Evolutionary conservation across 2,797 vertebrate species (phyloP).

Genomic region (Pampus argenteus): DNA sequence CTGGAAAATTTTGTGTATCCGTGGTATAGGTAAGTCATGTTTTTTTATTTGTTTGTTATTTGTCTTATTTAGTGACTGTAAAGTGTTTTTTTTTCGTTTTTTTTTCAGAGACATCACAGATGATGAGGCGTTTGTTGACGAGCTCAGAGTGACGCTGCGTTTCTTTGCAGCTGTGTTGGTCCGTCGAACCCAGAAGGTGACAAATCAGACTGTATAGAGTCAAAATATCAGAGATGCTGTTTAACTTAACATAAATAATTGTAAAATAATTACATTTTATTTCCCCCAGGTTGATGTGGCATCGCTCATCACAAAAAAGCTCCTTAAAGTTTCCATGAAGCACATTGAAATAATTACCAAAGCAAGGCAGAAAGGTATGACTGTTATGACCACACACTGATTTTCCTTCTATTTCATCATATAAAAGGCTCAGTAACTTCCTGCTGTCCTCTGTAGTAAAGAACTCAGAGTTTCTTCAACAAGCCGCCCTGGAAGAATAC

Average conservation of each 20-base stretch:
- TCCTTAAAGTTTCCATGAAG: slow-evolving; percentile 97
- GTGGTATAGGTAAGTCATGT: slow-evolving; percentile 93
- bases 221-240: not conserved
- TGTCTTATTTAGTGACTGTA: not conserved
- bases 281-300: slow-evolving; percentile 92
- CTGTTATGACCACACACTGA: not conserved
- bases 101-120: slow-evolving; percentile 92
- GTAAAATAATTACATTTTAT: not conserved
- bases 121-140: slow-evolving; percentile 96
- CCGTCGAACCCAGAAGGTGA: slow-evolving; percentile 94
- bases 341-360: slow-evolving; percentile 98
- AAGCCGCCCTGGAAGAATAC: slow-evolving; percentile 95
- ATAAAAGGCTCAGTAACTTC: not conserved
- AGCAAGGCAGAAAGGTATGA: slow-evolving; percentile 94
- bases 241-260: not conserved
- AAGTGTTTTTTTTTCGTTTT: too few relatives aligned
- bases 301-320: slow-evolving; percentile 92
- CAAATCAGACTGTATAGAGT: not conserved
- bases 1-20: slow-evolving; percentile 98
- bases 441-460: slow-evolving; percentile 85
- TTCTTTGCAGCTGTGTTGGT: slow-evolving; percentile 95
- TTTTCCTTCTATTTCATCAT: not conserved
- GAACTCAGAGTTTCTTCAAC: slow-evolving; percentile 91
- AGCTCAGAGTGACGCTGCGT: slow-evolving; percentile 90
- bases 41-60: not conserved